Base-by-base conservation (phyloP, 37 sponge, comb jelly and placozoan genomes). In the Ianthella basta region DNA sequence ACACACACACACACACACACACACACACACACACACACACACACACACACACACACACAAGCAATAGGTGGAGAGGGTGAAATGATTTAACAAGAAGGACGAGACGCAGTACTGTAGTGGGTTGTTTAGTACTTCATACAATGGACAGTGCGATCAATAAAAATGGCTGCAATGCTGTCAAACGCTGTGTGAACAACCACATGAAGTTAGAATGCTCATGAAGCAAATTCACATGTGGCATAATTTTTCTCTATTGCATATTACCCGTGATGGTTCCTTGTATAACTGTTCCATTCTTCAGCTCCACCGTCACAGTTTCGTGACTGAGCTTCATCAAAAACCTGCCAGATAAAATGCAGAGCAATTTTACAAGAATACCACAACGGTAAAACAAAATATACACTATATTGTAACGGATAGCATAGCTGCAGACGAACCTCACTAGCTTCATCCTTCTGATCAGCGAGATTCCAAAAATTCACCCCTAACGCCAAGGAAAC, bases 291-390 rank as follows among this genome's bases (percentile, higher is more conserved):
- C 99, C 99, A 84, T 99, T 99, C 88, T 99, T 99, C 64, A 99
- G 91, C 63, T 99, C 95, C 39, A 99, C 87, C 6, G 97, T 95
- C 57, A 99, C 99, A 38, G 97, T 97, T 87, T 99, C 99, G 80
- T 99, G 99, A 86, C 88, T 93, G 14, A 99, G 84, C 80, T 96
- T 99, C 99, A 99, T 99, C 75, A 99, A 80, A 94, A 99, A 99
- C 70, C 99, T 94, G 74, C 60, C 82, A 33, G 32, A 55, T 13
- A 82, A 21, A 19, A 34, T 2, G 25, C 29, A 32, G 15, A 19
- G 65, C 69, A 64, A 38, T 25, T 72, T 10, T 35, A 4, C 23
- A 66, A 38, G 73, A 61, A 61, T 4, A 27, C 3, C 27, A 29
- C 63, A 29, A 14, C 27, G 4, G 4, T 61, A 4, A 5, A 29